Percentiles rank a stretch among this genome's conserved stretches.
phyloP scores from a whole-genome alignment of 2,888 invertebrate species.

The Acanthosepion pharaonis region DNA sequence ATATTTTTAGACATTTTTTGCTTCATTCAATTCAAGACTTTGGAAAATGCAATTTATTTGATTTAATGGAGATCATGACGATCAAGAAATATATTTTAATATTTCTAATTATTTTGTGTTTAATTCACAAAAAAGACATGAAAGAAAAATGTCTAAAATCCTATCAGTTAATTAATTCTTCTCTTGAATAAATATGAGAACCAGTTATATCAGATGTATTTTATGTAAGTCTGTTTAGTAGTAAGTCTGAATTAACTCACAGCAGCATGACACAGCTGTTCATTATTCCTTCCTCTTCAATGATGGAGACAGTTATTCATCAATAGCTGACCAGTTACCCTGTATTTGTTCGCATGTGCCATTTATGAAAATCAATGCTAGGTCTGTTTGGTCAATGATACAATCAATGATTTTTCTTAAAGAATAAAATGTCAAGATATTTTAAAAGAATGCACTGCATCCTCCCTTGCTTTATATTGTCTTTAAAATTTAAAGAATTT shows the following conservation, averaged over 20 bases:
- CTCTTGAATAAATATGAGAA: neutral
- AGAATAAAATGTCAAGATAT: neutral
- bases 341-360: neutral
- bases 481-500: neutral
- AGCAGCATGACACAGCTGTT: neutral
- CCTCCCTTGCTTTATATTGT: neutral
- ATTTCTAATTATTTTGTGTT: neutral
- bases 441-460: neutral
- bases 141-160: neutral
- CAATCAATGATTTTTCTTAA: neutral
- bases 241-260: neutral
- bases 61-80: neutral
- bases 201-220: neutral
- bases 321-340: neutral
- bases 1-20: too few relatives aligned
- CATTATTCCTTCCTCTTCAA: neutral
- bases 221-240: neutral
- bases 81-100: neutral
- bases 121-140: neutral
- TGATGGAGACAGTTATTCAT: neutral
- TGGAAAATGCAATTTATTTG: too few relatives aligned
- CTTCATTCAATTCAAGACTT: too few relatives aligned
- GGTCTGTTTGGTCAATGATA: neutral
- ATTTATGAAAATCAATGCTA: conserved; percentile 8
- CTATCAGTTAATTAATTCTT: neutral